Evolutionary conservation across 2,113 vertebrate genomes (phyloP), one percentile per base, ranked within the genome.

Genomic region (Aphelocoma coerulescens): DNA sequence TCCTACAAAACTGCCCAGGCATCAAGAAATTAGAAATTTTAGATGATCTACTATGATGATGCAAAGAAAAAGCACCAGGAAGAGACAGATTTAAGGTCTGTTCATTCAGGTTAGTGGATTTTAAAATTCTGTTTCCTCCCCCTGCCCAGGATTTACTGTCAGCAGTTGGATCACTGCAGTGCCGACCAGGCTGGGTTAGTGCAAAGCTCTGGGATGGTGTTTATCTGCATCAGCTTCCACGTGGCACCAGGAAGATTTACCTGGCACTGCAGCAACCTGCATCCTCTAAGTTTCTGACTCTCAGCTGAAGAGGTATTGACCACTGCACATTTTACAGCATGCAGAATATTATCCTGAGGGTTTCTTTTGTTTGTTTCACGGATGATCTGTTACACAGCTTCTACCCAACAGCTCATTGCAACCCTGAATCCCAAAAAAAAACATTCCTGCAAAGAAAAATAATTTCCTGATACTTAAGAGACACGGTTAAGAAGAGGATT

Each of bases 81-180:
- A 61, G 1, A 94, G 85, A 44, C 39, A 39, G 51, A 54, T 91
- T 65, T 68, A 85, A 62, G 22, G 30, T 48, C 69, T 75, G n/a
- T 26, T 72, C 41, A 10, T 17, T 46, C 71, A 32, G 4, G 3
- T 37, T 44, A 44, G 46, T 4, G 44, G 58, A 76, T 68, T 68
- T 85, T 23, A 46, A 57, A 82, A 68, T 69, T 76, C 49, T 33
- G 0, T 28, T 15, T 72, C 78, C 74, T 83, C 30, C 12, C 57
- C 28, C 27, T 71, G 85, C 7, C 39, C 92, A 85, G 85, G 92
- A 94, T 95, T 96, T 85, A 88, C 57, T 51, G 66, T 41, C 77
- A 66, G 80, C 80, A 87, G 61, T 0, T 37, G 62, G 66, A 23
- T 75, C 65, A 10, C 77, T 85, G 95, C 91, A 87, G 71, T 87